phyloP scores from a whole-genome alignment of 2,888 invertebrate genomes.

The Drosophila niveifrons region DNA sequence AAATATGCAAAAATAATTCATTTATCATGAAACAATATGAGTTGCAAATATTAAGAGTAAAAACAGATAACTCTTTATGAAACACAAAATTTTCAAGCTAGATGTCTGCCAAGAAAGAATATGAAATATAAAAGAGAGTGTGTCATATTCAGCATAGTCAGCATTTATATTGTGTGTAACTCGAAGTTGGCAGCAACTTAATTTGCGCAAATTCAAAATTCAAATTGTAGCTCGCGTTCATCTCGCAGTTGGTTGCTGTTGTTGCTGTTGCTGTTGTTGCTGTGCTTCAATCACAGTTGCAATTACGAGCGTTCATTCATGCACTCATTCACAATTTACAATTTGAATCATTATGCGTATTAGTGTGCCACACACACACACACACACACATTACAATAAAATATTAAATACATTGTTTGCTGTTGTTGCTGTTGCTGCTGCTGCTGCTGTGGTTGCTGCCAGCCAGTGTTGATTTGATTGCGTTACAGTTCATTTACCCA shows the following conservation, averaged over 20 bases:
- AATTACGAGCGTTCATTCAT: slow-evolving; percentile 26
- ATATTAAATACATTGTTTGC: slow-evolving; percentile 65
- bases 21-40: too few species aligned
- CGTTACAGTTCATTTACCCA: slow-evolving; percentile 81
- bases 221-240: neutral
- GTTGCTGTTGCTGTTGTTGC: neutral
- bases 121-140: too few species aligned
- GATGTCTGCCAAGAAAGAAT: too few species aligned
- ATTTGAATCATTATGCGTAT: slow-evolving; percentile 34
- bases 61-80: too few species aligned
- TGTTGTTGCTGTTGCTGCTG: slow-evolving; percentile 23
- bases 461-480: slow-evolving; percentile 77
- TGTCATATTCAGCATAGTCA: neutral
- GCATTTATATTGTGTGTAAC: neutral
- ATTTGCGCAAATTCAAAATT: neutral
- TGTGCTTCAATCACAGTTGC: slow-evolving; percentile 19
- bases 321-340: slow-evolving; percentile 22
- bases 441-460: slow-evolving; percentile 24
- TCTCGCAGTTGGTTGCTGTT: slow-evolving; percentile 26
- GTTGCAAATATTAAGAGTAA: too few species aligned
- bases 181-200: neutral
- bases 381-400: slow-evolving; percentile 52
- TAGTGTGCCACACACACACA: slow-evolving; percentile 17
- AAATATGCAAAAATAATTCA: too few species aligned
- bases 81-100: too few species aligned